phyloP scores from a whole-genome alignment of 1,140 invertebrate species.

The Ylistrum balloti region DNA sequence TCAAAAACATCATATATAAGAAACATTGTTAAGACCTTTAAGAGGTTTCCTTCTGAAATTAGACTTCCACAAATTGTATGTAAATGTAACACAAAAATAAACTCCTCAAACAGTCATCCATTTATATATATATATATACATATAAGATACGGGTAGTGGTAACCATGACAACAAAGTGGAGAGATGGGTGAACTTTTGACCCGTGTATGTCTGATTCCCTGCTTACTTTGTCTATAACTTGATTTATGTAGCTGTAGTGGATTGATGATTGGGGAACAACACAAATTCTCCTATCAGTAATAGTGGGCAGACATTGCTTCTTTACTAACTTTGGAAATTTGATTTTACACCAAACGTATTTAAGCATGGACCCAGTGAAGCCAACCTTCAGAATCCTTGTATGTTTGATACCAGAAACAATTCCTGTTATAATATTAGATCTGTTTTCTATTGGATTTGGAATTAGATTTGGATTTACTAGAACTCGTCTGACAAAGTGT shows the following conservation, averaged over 20 bases:
- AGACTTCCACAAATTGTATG: too few relatives aligned
- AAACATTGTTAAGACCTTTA: too few relatives aligned
- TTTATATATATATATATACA: too few relatives aligned
- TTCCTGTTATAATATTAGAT: conserved; percentile 35
- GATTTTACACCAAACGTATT: conserved; percentile 29
- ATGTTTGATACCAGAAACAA: conserved; percentile 19
- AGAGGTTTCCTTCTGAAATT: too few relatives aligned
- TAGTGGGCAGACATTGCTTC: not conserved
- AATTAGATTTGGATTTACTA: not conserved
- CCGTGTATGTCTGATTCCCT: not conserved
- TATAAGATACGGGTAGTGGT: conserved; percentile 1
- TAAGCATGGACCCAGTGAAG: not conserved
- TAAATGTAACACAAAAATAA: too few relatives aligned
- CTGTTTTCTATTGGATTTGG: not conserved
- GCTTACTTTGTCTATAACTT: not conserved
- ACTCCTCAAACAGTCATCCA: too few relatives aligned
- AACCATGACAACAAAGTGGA: not conserved
- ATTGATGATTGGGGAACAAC: not conserved
- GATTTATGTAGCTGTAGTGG: not conserved
- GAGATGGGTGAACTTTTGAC: not conserved
- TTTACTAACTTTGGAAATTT: conserved; percentile 21
- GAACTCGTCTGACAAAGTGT: conserved; percentile 13
- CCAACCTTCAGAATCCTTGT: not conserved
- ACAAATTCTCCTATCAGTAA: not conserved
- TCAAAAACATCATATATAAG: too few relatives aligned